phyloP scores from a whole-genome alignment of 2,888 invertebrate genomes.

The Callosobruchus maculatus region DNA sequence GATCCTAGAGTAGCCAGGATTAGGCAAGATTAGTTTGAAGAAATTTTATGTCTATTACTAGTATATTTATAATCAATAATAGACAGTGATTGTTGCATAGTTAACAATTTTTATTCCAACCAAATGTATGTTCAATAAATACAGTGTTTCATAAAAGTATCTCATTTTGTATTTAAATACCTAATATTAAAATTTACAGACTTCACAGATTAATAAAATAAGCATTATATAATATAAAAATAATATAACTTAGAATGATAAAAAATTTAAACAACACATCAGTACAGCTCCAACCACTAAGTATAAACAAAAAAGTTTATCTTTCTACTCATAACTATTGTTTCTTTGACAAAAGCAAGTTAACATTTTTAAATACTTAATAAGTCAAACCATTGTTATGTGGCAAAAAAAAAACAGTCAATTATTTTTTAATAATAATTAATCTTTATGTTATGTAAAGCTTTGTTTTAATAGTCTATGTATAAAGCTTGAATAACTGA shows the following conservation, averaged over 20 bases:
- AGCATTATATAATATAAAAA: constrained; percentile 9
- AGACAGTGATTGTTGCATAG: constrained; percentile 3
- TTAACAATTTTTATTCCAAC: constrained; percentile 18
- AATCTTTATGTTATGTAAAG: too few species aligned
- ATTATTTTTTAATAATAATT: too few species aligned
- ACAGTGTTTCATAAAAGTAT: constrained; percentile 17
- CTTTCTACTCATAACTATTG: too few species aligned
- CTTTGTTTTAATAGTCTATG: too few species aligned
- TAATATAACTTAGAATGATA: constrained; percentile 6
- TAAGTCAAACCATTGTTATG: too few species aligned
- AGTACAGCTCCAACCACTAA: background rate
- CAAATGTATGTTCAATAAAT: constrained; percentile 25
- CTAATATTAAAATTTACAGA: constrained; percentile 17
- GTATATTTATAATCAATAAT: background rate
- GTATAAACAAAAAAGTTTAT: too few species aligned
- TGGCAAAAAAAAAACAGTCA: too few species aligned
- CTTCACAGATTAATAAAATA: constrained; percentile 12
- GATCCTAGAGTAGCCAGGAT: constrained; percentile 59
- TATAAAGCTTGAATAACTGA: too few species aligned
- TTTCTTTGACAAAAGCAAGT: too few species aligned
- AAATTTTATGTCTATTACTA: background rate
- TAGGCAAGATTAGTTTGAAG: constrained; percentile 49
- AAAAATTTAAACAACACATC: background rate
- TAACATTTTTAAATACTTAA: too few species aligned
- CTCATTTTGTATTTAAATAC: constrained; percentile 19